Percentiles rank a stretch among this genome's conserved stretches.
phyloP scores from a whole-genome alignment of 2,113 vertebrate species.

The Andinoacara biseriatus region DNA sequence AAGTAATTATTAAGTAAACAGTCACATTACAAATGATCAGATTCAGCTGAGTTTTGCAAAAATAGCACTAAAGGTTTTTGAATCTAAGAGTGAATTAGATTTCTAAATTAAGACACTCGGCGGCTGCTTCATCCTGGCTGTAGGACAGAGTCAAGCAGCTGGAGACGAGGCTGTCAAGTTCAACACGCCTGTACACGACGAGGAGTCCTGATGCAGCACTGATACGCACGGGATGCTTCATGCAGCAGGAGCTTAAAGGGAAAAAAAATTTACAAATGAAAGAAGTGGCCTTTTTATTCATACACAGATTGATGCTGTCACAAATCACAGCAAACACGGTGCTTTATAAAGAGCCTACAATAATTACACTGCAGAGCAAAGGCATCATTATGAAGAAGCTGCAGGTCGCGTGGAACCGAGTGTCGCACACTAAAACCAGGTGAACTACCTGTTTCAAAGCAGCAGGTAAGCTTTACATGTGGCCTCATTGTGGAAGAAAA shows the following conservation, averaged over 20 bases:
- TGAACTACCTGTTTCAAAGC: not conserved
- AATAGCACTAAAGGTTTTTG: not conserved
- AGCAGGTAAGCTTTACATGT: not conserved
- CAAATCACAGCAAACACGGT: too few species aligned
- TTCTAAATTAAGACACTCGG: not conserved
- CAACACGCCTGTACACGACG: constrained; percentile 17
- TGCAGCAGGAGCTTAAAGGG: too few species aligned
- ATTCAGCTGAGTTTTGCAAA: not conserved
- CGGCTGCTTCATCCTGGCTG: not conserved
- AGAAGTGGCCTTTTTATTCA: too few species aligned
- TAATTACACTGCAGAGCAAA: too few species aligned
- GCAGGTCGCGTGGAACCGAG: not conserved
- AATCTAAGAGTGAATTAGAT: not conserved
- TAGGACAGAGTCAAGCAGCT: not conserved
- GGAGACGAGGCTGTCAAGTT: constrained; percentile 16
- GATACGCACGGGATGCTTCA: not conserved
- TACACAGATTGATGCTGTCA: too few species aligned
- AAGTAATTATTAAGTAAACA: not conserved
- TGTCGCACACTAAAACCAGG: not conserved
- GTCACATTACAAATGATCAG: not conserved
- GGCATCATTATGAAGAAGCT: too few species aligned
- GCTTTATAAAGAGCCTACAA: too few species aligned
- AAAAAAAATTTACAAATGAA: too few species aligned
- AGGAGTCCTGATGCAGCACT: not conserved
- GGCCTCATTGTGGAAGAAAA: not conserved